Percentiles rank a stretch among this genome's conserved stretches.
These are phyloP conservation scores for Brachypodius melanocephalos DNA, from an alignment of 2,113 vertebrate species.

Conservation along the genomic window DNA sequence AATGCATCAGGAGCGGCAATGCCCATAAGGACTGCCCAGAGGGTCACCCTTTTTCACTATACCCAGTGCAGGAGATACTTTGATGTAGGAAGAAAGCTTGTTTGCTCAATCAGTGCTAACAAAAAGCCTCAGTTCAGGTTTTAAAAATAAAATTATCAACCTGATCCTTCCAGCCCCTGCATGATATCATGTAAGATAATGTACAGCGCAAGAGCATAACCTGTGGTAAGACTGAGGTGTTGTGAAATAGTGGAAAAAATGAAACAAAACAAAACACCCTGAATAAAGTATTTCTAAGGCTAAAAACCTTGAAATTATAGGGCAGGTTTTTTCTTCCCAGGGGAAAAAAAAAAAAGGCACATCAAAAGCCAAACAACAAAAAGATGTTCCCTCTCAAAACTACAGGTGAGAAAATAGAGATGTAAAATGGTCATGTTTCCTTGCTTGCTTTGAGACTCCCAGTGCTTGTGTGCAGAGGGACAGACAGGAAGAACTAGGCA, in stretches of 20 bases:
- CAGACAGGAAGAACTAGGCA: neutral
- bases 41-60: conserved; percentile 49
- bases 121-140: conserved; percentile 21
- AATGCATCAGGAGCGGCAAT: neutral
- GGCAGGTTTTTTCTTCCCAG: neutral
- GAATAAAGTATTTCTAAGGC: neutral
- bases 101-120: conserved; percentile 60
- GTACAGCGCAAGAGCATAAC: neutral
- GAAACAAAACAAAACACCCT: conserved; percentile 29
- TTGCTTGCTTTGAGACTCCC: neutral
- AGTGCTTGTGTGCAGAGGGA: neutral
- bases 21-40: conserved; percentile 50
- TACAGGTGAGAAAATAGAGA: neutral
- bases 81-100: conserved; percentile 64
- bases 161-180: conserved; percentile 24
- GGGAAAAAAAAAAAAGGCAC: neutral
- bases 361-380: neutral
- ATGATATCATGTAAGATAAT: neutral
- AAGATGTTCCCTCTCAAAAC: neutral
- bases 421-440: neutral
- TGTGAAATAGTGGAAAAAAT: neutral
- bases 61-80: conserved; percentile 39
- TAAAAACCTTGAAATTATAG: conserved; percentile 12
- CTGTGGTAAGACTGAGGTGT: neutral
- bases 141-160: conserved; percentile 51